Evolutionary conservation across 2,113 vertebrate species (phyloP).

Genomic region (Pangasianodon gigas): DNA sequence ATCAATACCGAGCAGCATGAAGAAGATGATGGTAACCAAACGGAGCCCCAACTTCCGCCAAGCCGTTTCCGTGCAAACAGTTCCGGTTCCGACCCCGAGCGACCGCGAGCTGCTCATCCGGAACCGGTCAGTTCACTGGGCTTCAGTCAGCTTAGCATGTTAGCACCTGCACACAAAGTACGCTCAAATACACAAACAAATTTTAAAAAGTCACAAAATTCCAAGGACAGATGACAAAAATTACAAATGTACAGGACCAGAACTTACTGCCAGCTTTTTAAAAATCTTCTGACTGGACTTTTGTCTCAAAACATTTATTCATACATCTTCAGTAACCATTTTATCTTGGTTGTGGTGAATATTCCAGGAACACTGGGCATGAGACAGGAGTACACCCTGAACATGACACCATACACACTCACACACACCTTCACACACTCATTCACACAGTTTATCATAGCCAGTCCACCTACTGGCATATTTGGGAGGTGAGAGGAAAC

Average conservation of each 20-base stretch:
- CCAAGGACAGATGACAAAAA: background rate
- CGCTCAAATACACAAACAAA: background rate
- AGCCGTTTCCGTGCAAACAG: constrained; percentile 77
- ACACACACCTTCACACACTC: background rate
- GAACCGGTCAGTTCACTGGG: constrained; percentile 84
- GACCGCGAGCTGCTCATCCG: constrained; percentile 85
- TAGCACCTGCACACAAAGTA: background rate
- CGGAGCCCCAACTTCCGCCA: constrained; percentile 85
- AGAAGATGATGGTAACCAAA: constrained; percentile 85
- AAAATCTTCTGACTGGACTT: background rate
- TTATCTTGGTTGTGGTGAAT: background rate
- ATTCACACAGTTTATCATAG: background rate
- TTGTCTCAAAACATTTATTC: background rate
- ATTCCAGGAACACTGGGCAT: background rate
- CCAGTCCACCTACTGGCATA: background rate
- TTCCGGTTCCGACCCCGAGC: constrained; percentile 84
- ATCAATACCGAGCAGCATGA: constrained; percentile 84
- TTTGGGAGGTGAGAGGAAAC: background rate
- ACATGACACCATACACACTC: background rate
- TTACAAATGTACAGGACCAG: background rate
- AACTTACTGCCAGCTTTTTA: background rate
- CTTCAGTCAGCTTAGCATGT: background rate
- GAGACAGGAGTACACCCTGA: background rate
- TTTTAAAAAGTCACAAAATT: background rate
- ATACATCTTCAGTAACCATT: background rate